Evolutionary conservation across 2,888 invertebrate species (phyloP), one percentile per base, ranked within the genome.

Genomic region (Belgica antarctica): DNA sequence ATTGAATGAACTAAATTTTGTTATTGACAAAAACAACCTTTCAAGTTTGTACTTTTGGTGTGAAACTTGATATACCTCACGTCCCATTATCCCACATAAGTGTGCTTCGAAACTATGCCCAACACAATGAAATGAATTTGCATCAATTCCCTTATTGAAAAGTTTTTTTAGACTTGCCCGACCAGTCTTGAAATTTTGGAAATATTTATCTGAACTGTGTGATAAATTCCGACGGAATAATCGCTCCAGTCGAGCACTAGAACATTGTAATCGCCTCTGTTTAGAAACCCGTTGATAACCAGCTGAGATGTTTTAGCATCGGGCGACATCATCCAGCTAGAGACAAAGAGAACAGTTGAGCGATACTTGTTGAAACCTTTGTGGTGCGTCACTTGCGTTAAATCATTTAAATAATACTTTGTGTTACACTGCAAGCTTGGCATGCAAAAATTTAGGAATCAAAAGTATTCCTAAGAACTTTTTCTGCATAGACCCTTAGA

Each of bases 31-130:
- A 34, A 28, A n/a, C n/a, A n/a, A 52, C 57, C 68, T 68, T 34
- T n/a, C 34, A 19, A 68, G 47, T 57, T 68, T 68, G 15, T 47
- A 34, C 57, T 57, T 57, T 19, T 22, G 27, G 27, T 68, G 31
- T 1, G 68, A 68, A 12, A 28, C 25, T 57, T 34, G 19, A 19
- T 57, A 15, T 1, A 68, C 8, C 19, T 68, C 68, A 22, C 68
- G 66, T 28, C 75, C 75, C 0, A 73, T 71, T 3, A 75, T 52
- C 4, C 75, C 73, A 1, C 47, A 62, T 12, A 73, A 1, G 22
- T 75, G 75, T 0, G 72, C 75, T 24, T 75, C 75, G 0, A 75
- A 72, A 1, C 75, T 75, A 24, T 75, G 75, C 12, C 75, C 75
- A 10, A 74, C n/a, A 1, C 74, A 17, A 36, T 72, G 74, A 1